phyloP scores from a whole-genome alignment of 2,113 vertebrate genomes.

The Tetraodon nigroviridis region DNA sequence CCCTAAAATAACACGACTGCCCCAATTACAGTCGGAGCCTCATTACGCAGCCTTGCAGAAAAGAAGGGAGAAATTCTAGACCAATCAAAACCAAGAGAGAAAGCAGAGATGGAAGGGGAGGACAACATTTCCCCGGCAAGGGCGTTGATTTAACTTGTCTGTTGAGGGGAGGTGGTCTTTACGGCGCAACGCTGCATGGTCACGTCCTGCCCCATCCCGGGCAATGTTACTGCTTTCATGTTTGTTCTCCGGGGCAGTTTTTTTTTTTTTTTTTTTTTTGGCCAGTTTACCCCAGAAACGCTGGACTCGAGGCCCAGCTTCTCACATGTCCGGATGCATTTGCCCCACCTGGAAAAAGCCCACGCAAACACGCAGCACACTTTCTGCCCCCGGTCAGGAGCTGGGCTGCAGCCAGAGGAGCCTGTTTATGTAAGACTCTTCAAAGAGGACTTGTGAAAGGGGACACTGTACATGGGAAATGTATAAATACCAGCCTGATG shows the following conservation, averaged over 20 bases:
- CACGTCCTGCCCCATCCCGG: conserved; percentile 29
- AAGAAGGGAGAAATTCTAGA: conserved; percentile 48
- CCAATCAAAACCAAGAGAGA: conserved; percentile 49
- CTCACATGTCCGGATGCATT: conserved; percentile 14
- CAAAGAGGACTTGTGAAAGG: conserved; percentile 65
- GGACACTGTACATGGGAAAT: conserved; percentile 50
- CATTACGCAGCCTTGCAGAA: conserved; percentile 57
- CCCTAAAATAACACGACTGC: conserved; percentile 70
- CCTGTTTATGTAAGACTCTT: conserved; percentile 61
- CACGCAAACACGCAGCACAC: conserved; percentile 12
- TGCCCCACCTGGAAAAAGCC: conserved; percentile 10
- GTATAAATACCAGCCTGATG: conserved; percentile 58
- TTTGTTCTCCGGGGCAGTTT: background rate
- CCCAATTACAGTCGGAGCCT: conserved; percentile 68
- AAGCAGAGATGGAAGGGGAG: conserved; percentile 43
- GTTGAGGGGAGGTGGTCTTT: conserved; percentile 31
- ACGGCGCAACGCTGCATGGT: conserved; percentile 24
- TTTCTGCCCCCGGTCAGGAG: conserved; percentile 52
- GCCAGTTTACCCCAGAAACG: background rate
- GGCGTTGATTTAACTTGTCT: conserved; percentile 49
- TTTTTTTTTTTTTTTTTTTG: background rate
- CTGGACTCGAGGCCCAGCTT: background rate
- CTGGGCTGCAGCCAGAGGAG: conserved; percentile 43
- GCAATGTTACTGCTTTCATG: conserved; percentile 29
- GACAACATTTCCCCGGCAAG: conserved; percentile 36